Percentiles rank a stretch among this genome's conserved stretches.
Conservation (phyloP, 1,140 invertebrate species). For the Branchinecta lynchi region DNA sequence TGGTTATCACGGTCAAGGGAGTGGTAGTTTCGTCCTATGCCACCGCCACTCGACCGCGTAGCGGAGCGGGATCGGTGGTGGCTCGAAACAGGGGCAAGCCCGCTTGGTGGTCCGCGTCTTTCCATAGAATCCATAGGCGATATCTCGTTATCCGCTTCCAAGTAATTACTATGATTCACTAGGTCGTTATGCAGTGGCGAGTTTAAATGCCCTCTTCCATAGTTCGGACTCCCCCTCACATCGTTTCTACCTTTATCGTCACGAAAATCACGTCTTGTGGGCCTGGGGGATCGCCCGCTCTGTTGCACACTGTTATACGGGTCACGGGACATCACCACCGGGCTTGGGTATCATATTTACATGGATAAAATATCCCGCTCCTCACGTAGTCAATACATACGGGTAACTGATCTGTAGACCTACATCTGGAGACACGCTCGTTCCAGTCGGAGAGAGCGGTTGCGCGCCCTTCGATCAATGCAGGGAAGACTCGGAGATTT, state of each 20-base stretch:
- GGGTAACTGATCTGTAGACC: too few species aligned
- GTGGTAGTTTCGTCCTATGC: constrained; percentile 46
- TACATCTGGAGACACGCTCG: too few species aligned
- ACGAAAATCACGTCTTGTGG: constrained; percentile 23
- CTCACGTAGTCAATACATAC: too few species aligned
- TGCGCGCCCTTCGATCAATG: too few species aligned
- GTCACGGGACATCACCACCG: constrained; percentile 44
- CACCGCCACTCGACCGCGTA: constrained; percentile 35
- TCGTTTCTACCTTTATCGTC: constrained; percentile 16
- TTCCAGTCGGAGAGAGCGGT: too few species aligned
- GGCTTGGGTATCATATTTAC: too few species aligned
- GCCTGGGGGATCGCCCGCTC: constrained; percentile 23
- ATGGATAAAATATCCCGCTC: too few species aligned
- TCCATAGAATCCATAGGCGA: constrained; percentile 21
- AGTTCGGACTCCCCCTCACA: constrained; percentile 2
- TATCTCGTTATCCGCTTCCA: constrained; percentile 5
- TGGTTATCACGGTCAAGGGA: constrained; percentile 46
- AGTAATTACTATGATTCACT: background rate
- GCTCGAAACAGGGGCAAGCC: constrained; percentile 38
- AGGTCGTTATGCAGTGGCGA: background rate
- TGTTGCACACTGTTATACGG: constrained; percentile 39
- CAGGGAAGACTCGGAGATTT: too few species aligned
- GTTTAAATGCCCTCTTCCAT: background rate
- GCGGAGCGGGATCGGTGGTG: constrained; percentile 41
- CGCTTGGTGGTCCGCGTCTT: constrained; percentile 12